Evolutionary conservation across 1,140 invertebrate species (phyloP), one percentile per base, ranked within the genome.

Genomic region (Drusus annulatus): DNA sequence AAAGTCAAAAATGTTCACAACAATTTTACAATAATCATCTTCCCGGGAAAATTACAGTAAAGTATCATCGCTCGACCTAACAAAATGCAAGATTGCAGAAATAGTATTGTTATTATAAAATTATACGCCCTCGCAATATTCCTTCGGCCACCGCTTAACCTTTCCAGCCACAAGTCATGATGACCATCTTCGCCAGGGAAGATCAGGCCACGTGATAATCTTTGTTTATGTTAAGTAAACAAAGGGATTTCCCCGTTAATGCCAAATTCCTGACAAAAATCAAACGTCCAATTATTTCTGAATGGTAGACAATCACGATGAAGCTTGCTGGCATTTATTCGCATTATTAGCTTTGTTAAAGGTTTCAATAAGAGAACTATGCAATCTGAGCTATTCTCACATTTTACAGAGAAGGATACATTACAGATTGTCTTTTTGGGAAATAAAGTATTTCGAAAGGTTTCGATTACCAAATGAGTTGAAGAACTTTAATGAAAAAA

Each of bases 31-130:
- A n/a, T n/a, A n/a, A n/a, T n/a, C n/a, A n/a, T n/a, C n/a, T n/a
- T n/a, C n/a, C n/a, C n/a, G n/a, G n/a, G n/a, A n/a, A n/a, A n/a
- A n/a, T n/a, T n/a, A n/a, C n/a, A n/a, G n/a, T n/a, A n/a, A n/a
- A 63, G 15, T 25, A 13, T 63, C 23, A 15, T 63, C 21, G 60
- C 60, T 63, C 21, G 6, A 10, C 25, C 15, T 25, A 63, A 63
- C 23, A 63, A 63, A 31, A 63, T 63, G 21, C 60, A 63, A 63
- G 31, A 7, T 31, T 63, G 8, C 60, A 63, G 15, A 63, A 63
- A 25, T 58, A 58, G 54, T 58, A 7, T 63, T 63, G 60, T 63
- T 63, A 63, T 63, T 63, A 63, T 23, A 63, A 63, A 63, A 63
- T 63, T 63, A 63, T 16, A 63, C 6, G 60, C 25, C 6, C 31